Percentiles rank a stretch among this genome's conserved stretches.
Conservation (phyloP, 2,888 invertebrate species). For the Phragmatobia fuliginosa region DNA sequence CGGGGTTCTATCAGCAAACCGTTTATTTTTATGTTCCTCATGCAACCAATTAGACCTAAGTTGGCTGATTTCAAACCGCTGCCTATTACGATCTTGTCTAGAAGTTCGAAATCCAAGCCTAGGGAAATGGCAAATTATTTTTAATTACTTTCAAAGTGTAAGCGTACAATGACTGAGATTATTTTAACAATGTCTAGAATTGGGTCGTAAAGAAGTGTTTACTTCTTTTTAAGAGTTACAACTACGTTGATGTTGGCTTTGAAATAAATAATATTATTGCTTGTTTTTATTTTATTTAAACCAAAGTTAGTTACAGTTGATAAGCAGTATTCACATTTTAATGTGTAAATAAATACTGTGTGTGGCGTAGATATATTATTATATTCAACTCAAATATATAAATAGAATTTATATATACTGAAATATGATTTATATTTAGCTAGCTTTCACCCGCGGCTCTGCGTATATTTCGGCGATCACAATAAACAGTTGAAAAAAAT, state of each 20-base stretch:
- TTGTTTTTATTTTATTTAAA: not conserved
- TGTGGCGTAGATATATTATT: no score
- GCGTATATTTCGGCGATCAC: no score
- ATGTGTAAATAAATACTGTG: no score
- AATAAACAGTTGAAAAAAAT: no score
- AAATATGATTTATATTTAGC: no score
- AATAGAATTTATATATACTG: no score
- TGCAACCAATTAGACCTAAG: constrained; percentile 95
- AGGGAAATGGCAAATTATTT: constrained; percentile 34
- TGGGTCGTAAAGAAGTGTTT: constrained; percentile 13
- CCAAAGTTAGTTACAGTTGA: not conserved
- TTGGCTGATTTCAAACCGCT: constrained; percentile 91
- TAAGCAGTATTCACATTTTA: not conserved
- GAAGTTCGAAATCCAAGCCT: constrained; percentile 89
- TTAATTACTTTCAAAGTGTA: constrained; percentile 11
- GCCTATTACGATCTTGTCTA: constrained; percentile 91
- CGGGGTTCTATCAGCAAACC: constrained; percentile 92
- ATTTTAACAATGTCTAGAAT: constrained; percentile 16
- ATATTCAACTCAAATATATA: no score
- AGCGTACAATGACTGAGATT: constrained; percentile 19
- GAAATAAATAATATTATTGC: not conserved
- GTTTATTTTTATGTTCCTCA: constrained; percentile 95
- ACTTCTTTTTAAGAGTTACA: not conserved
- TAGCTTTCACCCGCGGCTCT: no score
- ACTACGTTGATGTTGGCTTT: not conserved